phyloP scores from a whole-genome alignment of 2,113 vertebrate genomes.

The Brienomyrus longianalis region DNA sequence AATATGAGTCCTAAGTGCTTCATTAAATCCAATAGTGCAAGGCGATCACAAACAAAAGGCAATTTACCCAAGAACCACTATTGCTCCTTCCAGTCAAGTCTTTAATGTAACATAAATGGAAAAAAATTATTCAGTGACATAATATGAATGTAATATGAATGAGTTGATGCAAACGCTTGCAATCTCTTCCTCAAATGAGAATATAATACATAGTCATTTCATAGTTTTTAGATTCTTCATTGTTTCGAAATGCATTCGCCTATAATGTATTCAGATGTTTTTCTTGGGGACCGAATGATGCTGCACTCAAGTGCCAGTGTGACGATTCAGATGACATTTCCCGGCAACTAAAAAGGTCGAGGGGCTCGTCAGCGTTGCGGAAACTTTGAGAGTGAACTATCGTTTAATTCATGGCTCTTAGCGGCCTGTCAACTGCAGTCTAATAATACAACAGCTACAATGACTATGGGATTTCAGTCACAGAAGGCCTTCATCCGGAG shows the following conservation, averaged over 20 bases:
- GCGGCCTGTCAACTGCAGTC: neutral
- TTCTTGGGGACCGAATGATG: neutral
- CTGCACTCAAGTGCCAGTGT: neutral
- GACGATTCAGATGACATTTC: constrained; percentile 57
- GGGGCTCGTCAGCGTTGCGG: constrained; percentile 51
- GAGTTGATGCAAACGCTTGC: neutral
- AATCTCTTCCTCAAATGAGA: neutral
- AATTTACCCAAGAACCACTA: constrained; percentile 1
- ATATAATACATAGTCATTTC: constrained; percentile 5
- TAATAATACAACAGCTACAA: neutral
- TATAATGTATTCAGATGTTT: neutral
- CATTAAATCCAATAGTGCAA: neutral
- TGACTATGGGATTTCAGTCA: neutral
- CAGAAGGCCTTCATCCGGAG: neutral
- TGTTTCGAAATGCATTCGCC: neutral
- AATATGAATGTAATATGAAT: neutral
- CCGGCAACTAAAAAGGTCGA: constrained; percentile 57
- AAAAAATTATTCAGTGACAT: neutral
- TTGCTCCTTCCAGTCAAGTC: neutral
- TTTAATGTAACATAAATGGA: constrained; percentile 18
- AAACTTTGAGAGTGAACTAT: constrained; percentile 25
- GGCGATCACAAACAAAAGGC: neutral
- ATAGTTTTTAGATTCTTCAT: neutral
- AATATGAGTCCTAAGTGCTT: neutral
- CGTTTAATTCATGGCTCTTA: neutral